Evolutionary conservation across 2,888 invertebrate genomes (phyloP).

Genomic region (Tenthredo distinguenda): DNA sequence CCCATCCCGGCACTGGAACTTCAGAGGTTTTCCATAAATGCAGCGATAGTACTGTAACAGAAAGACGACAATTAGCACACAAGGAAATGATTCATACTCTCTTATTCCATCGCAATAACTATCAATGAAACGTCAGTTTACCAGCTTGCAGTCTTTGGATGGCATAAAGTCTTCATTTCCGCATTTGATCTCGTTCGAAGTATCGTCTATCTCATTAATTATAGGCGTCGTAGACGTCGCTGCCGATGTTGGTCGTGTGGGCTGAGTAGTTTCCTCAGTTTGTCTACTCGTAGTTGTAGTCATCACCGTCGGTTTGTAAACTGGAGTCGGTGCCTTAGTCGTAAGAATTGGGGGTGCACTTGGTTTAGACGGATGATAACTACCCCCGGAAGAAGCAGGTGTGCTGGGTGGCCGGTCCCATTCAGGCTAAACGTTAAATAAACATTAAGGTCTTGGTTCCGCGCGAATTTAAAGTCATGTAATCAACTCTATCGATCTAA

Average conservation of each 20-base stretch:
- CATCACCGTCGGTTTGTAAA: conserved; percentile 48
- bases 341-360: conserved; percentile 57
- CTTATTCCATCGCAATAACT: neutral
- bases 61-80: conserved; percentile 2
- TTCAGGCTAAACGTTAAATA: conserved; percentile 82
- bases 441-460: neutral
- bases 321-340: conserved; percentile 57
- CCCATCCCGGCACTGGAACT: conserved; percentile 87
- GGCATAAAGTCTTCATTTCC: conserved; percentile 80
- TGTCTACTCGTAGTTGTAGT: conserved; percentile 60
- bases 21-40: conserved; percentile 87
- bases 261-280: conserved; percentile 64
- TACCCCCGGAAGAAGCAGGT: conserved; percentile 73
- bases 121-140: conserved; percentile 67
- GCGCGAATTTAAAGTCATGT: neutral
- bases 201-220: conserved; percentile 77
- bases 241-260: conserved; percentile 56
- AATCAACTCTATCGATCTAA: neutral
- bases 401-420: conserved; percentile 91
- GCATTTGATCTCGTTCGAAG: conserved; percentile 78
- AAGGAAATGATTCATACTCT: conserved; percentile 11
- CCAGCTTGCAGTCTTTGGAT: conserved; percentile 82
- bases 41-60: conserved; percentile 90
- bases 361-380: conserved; percentile 65
- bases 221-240: conserved; percentile 59